Evolutionary conservation across 2,113 vertebrate genomes (phyloP).

Genomic region (Lophura nycthemera): DNA sequence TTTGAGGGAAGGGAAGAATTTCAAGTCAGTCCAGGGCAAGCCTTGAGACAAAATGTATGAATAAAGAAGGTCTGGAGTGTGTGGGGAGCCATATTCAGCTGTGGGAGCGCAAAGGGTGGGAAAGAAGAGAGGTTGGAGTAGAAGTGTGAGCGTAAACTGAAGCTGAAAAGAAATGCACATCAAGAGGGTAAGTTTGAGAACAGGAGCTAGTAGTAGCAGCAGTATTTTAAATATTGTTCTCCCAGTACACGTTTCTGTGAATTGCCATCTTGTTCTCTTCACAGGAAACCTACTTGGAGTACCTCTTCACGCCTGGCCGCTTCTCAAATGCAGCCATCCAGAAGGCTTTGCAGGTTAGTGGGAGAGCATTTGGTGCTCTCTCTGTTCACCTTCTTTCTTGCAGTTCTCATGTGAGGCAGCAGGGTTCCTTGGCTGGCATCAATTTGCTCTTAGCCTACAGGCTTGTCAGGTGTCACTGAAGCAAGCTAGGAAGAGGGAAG

Average conservation of each 20-base stretch:
- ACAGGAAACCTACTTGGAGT: constrained; percentile 90
- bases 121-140: not conserved
- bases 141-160: not conserved
- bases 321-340: constrained; percentile 88
- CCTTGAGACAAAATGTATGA: not conserved
- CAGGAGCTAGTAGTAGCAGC: not conserved
- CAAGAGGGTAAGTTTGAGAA: no score
- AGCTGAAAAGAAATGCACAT: not conserved
- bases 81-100: not conserved
- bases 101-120: not conserved
- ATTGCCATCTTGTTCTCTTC: not conserved
- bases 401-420: not conserved
- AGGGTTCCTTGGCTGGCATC: not conserved
- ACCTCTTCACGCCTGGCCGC: constrained; percentile 85
- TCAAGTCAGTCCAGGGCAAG: not conserved
- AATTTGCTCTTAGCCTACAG: not conserved
- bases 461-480: not conserved
- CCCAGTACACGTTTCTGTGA: not conserved
- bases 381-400: not conserved
- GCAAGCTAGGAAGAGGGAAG: not conserved
- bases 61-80: not conserved
- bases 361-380: not conserved
- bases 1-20: not conserved
- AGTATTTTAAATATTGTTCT: not conserved
- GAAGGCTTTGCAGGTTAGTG: constrained; percentile 88